Conservation (phyloP, 2,113 vertebrate genomes). For the Gavialis gangeticus region DNA sequence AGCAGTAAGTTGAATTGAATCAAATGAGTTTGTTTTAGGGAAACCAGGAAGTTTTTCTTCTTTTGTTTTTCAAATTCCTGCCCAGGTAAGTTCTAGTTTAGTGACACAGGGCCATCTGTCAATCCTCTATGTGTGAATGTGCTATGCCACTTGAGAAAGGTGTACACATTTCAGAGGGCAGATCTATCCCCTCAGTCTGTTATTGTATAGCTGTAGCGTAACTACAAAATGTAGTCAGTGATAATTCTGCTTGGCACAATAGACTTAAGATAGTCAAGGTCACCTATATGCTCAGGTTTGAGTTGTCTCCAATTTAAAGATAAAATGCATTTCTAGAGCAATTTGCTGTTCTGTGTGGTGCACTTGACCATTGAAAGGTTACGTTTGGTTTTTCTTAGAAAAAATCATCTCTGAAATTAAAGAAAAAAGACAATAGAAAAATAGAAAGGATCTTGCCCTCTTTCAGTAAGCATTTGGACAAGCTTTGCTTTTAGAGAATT, state of each 20-base stretch:
- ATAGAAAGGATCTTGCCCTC: conserved; percentile 53
- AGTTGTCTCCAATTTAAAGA: conserved; percentile 23
- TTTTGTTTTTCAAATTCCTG: conserved; percentile 4
- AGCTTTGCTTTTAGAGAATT: conserved; percentile 76
- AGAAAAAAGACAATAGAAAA: conserved; percentile 55
- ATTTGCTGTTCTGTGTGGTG: conserved; percentile 57
- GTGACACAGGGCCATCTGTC: conserved; percentile 14
- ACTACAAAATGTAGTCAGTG: conserved; percentile 5
- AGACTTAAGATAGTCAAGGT: conserved; percentile 48
- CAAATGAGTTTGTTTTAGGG: conserved; percentile 30
- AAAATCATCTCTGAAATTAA: conserved; percentile 72
- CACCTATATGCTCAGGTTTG: conserved; percentile 24
- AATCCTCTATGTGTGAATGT: not conserved
- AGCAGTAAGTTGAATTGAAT: conserved; percentile 6
- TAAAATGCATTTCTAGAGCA: conserved; percentile 52
- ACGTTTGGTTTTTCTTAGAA: conserved; percentile 65
- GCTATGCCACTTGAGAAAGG: not conserved
- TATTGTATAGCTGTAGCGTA: conserved; percentile 27
- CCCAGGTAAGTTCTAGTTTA: not conserved
- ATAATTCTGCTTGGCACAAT: conserved; percentile 55
- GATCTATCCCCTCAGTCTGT: conserved; percentile 44
- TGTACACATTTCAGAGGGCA: conserved; percentile 12
- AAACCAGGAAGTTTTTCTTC: not conserved
- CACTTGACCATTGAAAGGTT: conserved; percentile 67
- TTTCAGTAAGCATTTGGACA: conserved; percentile 78